phyloP scores from a whole-genome alignment of 2,113 vertebrate genomes.

The Galemys pyrenaicus region DNA sequence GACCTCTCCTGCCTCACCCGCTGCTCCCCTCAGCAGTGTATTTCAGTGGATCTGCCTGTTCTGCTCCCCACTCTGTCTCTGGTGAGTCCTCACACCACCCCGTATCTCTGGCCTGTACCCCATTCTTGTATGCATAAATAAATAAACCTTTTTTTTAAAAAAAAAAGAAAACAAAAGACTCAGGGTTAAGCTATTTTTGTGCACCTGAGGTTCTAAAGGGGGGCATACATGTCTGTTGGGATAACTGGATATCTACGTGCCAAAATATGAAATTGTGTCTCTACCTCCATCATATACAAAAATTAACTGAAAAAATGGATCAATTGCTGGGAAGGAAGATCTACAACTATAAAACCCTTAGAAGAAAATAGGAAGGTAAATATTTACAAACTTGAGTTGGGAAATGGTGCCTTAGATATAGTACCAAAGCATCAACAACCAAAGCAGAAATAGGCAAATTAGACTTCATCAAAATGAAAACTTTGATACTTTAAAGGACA shows the following conservation, averaged over 20 bases:
- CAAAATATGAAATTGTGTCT: not conserved
- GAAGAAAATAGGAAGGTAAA: not conserved
- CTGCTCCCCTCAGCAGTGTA: too few species aligned
- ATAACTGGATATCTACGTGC: not conserved
- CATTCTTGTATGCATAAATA: too few species aligned
- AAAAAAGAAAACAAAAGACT: not conserved
- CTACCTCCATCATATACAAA: not conserved
- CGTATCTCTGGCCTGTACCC: too few species aligned
- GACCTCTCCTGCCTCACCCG: too few species aligned
- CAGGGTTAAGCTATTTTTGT: not conserved
- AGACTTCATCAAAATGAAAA: conserved; percentile 15
- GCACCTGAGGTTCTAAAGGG: not conserved
- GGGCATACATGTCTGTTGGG: not conserved
- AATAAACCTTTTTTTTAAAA: too few species aligned
- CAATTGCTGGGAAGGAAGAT: not conserved
- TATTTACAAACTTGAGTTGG: not conserved
- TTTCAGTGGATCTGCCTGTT: too few species aligned
- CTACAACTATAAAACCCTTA: not conserved
- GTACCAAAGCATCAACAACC: not conserved
- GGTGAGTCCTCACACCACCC: too few species aligned
- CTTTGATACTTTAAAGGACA: not conserved
- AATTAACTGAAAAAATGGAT: not conserved
- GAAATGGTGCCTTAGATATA: not conserved
- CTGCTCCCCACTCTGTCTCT: too few species aligned
- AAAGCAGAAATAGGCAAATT: not conserved